A percentile compares a stretch with the other conserved stretches of the same genome.
phyloP scores from a whole-genome alignment of 2,888 invertebrate genomes.

The Schizaphis graminum region DNA sequence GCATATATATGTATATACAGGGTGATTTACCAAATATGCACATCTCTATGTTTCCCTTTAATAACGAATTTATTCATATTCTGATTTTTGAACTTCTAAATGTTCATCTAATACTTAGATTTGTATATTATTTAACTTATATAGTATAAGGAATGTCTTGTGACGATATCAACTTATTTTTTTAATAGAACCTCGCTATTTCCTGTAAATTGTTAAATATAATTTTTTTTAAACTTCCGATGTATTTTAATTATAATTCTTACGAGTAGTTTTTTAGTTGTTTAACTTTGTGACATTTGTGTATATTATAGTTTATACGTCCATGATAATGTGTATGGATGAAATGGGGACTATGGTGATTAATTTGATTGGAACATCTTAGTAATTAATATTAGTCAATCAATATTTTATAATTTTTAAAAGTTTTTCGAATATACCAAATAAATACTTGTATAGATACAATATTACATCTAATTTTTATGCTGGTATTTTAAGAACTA shows the following conservation, averaged over 20 bases:
- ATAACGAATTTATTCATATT: neutral
- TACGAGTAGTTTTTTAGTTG: neutral
- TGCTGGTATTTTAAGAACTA: no score
- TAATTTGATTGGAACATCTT: no score
- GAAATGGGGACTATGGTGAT: no score
- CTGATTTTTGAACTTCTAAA: neutral
- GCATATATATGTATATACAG: neutral
- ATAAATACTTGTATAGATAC: no score
- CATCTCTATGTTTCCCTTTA: neutral
- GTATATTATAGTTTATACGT: no score
- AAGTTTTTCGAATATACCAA: no score
- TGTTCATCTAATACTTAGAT: neutral
- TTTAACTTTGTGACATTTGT: neutral
- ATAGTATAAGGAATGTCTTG: neutral
- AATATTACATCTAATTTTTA: no score
- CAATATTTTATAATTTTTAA: no score
- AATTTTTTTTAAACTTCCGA: neutral
- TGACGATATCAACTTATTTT: neutral
- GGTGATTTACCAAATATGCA: neutral
- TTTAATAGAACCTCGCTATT: neutral
- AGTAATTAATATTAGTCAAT: no score
- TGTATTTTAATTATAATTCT: neutral
- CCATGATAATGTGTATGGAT: no score
- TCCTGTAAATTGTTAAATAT: neutral
- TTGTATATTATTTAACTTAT: neutral